phyloP scores from a whole-genome alignment of 2,888 invertebrate species.

The Nemotelus pantherinus region DNA sequence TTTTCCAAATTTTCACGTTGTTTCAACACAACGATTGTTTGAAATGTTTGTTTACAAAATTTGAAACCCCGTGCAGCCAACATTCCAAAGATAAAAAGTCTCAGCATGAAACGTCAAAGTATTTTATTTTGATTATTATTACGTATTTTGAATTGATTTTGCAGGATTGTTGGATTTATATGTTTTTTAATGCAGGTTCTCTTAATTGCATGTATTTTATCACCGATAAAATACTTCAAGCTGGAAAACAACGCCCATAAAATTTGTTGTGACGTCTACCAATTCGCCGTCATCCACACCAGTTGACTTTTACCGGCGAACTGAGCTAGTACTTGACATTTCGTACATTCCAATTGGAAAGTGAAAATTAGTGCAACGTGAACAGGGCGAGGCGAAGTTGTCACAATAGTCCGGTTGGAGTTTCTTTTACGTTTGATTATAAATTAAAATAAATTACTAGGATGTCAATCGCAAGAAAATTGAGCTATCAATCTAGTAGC shows the following conservation, averaged over 20 bases:
- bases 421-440: background rate
- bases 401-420: background rate
- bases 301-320: background rate
- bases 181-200: no score
- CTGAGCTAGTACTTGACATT: conserved; percentile 17
- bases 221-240: no score
- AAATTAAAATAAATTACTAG: background rate
- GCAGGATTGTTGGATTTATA: no score
- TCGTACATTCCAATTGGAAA: conserved; percentile 1
- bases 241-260: background rate
- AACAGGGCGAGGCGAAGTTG: background rate
- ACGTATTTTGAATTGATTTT: no score
- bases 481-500: no score
- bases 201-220: no score
- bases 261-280: background rate
- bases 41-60: no score
- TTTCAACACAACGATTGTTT: background rate
- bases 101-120: no score
- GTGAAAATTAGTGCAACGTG: conserved; percentile 3
- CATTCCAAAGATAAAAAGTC: no score
- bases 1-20: background rate
- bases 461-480: no score
- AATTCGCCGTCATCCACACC: background rate
- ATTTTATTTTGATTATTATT: no score
- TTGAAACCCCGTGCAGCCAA: no score